Evolutionary conservation across 2,113 vertebrate genomes (phyloP), one percentile per base, ranked within the genome.

Genomic region (Lagenorhynchus albirostris): DNA sequence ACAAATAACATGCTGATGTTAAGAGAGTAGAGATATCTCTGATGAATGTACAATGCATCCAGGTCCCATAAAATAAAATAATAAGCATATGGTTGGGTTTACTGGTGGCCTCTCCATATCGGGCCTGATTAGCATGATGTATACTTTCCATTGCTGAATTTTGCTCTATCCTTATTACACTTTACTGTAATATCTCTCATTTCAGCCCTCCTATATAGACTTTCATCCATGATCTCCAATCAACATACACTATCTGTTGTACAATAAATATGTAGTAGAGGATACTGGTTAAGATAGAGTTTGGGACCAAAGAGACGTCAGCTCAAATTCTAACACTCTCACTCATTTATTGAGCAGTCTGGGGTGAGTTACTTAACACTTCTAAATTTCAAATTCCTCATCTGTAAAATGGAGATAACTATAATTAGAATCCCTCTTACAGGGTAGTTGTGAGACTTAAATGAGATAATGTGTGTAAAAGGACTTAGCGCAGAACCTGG

Each of bases 1-100:
- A 95, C 91, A 96, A 97, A 97, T 96, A 96, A 89, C 79, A 76
- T 65, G 23, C 65, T 93, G n/a, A 94, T 96, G 74, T 92, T 98
- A 94, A 97, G 77, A 95, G 89, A 68, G 60, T 71, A 96, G 95
- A 96, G 74, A 87, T 33, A 36, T 95, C 74, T 97, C 80, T 96
- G 90, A 96, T 77, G 41, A 98, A 80, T 73, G n/a, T 60, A 36
- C 74, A 90, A 83, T 70, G 38, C 5, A 80, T 79, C 74, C 33
- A 95, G 38, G 63, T 96, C 95, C 67, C n/a, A 92, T 79, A n/a
- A 8, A 86, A 93, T 83, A 44, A 96, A 97, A 74, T 81, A 94
- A 97, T 95, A 83, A 9, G 74, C 76, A 95, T 83, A 89, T 89
- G 81, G 26, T 82, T 97, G 80, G 63, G 55, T 93, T 97, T 95